These are phyloP conservation scores for Prosopocoilus inquinatus DNA, from an alignment of 2,888 invertebrate genomes.

Conservation along the genomic window DNA sequence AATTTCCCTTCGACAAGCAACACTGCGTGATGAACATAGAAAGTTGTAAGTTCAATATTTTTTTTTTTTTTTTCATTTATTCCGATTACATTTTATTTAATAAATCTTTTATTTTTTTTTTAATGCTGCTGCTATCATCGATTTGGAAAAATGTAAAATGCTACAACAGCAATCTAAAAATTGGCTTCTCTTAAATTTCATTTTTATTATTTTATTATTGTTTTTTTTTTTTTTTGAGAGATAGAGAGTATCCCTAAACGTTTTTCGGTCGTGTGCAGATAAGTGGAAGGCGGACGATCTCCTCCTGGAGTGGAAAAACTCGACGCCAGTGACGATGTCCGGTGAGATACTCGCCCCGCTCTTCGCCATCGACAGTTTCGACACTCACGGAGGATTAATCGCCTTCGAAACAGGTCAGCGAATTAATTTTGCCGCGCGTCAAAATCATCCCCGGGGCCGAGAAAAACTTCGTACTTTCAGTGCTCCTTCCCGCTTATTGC, in stretches of 20 bases:
- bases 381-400: slow-evolving; percentile 18
- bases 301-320: slow-evolving; percentile 12
- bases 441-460: too few relatives aligned
- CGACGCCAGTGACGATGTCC: slow-evolving; percentile 6
- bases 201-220: too few relatives aligned
- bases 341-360: slow-evolving; percentile 13
- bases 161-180: not conserved
- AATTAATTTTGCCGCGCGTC: too few relatives aligned
- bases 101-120: too few relatives aligned
- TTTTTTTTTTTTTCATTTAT: not conserved
- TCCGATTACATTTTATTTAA: too few relatives aligned
- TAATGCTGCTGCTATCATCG: too few relatives aligned
- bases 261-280: not conserved
- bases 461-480: too few relatives aligned
- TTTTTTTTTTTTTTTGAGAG: not conserved
- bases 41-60: slow-evolving; percentile 71
- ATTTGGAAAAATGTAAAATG: too few relatives aligned
- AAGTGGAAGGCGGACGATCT: slow-evolving; percentile 13
- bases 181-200: too few relatives aligned
- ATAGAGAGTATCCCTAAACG: not conserved
- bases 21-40: slow-evolving; percentile 87
- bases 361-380: slow-evolving; percentile 16
- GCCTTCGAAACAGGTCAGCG: slow-evolving; percentile 3
- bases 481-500: too few relatives aligned
- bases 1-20: slow-evolving; percentile 90